Evolutionary conservation across 1,140 invertebrate genomes (phyloP), one percentile per base, ranked within the genome.

Genomic region (Drosophila oshimai): DNA sequence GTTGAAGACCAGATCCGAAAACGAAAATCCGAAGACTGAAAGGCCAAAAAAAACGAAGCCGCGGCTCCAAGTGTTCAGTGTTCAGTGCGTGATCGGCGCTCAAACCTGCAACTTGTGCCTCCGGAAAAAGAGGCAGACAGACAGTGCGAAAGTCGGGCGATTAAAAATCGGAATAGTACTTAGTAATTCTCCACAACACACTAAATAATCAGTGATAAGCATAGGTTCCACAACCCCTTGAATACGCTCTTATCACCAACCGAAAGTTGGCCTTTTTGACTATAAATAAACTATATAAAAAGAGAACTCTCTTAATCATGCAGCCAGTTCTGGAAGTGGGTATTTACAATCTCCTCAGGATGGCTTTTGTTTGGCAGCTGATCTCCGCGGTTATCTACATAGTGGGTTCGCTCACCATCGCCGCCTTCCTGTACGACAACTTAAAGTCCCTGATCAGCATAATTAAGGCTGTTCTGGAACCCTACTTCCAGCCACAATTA

Each of bases 401-500:
- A 29, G 70, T 93, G 0, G 93, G 93, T 2, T 73, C 91, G 2
- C 29, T 92, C 15, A 81, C 88, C 9, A 71, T 93, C 7, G 73
- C 77, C n/a, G 72, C 87, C 41, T 91, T 90, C 51, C 57, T 92
- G 4, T 81, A 91, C 26, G 92, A 93, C 61, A 92, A 92, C 22
- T 79, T 93, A 7, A 92, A 91, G 90, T 93, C 92, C 65, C 50
- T 92, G 13, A 53, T 93, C 39, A 89, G 91, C 41, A 80, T 93
- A 44, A 70, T 92, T 15, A 91, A 91, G 51, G 91, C 92, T 2
- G 68, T 93, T 79, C 76, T 93, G 55, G 92, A 92, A 80, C 93
- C 93, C 22, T 93, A 92, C 65, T 93, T 93, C 67, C 91, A 93
- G 77, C 93, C 93, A 3, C 80, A 91, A 15, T 90, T 93, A 65